These are phyloP conservation scores for Carassius carassius DNA, from an alignment of 2,113 vertebrate genomes.

Conservation along the genomic window DNA sequence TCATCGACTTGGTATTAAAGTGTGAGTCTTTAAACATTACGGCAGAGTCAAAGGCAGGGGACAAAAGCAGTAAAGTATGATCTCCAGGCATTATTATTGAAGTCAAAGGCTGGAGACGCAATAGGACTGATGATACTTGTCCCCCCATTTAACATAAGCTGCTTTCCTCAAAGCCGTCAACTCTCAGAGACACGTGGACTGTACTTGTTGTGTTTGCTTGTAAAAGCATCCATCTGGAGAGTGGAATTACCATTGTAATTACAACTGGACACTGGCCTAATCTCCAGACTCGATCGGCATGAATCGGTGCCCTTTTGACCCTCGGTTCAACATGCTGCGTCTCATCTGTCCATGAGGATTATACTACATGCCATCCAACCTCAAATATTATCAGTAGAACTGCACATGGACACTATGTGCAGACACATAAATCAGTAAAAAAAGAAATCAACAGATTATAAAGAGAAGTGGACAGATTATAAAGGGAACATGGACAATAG, in stretches of 20 bases:
- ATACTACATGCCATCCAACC: not conserved
- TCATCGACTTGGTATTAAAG: conserved; percentile 16
- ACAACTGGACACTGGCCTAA: conserved; percentile 45
- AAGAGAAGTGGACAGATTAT: not conserved
- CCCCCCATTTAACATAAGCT: conserved; percentile 37
- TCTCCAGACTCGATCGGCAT: conserved; percentile 38
- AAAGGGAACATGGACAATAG: not conserved
- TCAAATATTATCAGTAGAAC: not conserved
- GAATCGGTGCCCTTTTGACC: conserved; percentile 15
- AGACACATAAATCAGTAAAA: conserved; percentile 1
- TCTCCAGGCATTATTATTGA: conserved; percentile 29
- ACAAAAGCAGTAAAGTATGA: conserved; percentile 33
- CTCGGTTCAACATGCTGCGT: not conserved
- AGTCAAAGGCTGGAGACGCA: conserved; percentile 30
- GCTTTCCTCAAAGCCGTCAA: conserved; percentile 43
- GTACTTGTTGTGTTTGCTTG: conserved; percentile 42
- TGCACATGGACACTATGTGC: not conserved
- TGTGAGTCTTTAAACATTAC: conserved; percentile 22
- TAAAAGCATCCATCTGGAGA: conserved; percentile 45
- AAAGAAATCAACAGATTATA: conserved; percentile 11
- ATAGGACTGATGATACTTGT: conserved; percentile 16
- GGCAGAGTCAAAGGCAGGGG: not conserved
- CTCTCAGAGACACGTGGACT: conserved; percentile 20
- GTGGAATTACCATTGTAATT: conserved; percentile 55
- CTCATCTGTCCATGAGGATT: conserved; percentile 27